phyloP scores from a whole-genome alignment of 2,888 invertebrate genomes.

The Caenorhabditis becei region DNA sequence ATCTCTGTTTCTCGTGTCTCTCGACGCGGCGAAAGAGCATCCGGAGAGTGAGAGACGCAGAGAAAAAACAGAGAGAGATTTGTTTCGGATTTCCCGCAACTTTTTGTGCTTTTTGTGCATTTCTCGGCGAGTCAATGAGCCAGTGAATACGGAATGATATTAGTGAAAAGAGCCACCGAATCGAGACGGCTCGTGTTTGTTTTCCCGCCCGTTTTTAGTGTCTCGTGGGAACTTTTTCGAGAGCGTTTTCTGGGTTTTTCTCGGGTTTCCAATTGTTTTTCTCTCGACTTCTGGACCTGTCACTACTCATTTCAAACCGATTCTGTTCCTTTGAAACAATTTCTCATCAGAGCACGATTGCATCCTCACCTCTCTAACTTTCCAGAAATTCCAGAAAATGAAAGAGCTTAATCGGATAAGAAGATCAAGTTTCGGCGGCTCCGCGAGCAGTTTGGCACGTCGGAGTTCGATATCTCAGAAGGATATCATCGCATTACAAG shows the following conservation, averaged over 20 bases:
- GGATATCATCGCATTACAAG: slow-evolving; percentile 66
- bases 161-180: not conserved
- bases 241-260: slow-evolving; percentile 4
- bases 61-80: slow-evolving; percentile 4
- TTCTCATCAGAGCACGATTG: not conserved
- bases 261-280: not conserved
- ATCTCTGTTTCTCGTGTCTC: not conserved
- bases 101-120: slow-evolving; percentile 9
- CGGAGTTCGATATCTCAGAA: slow-evolving; percentile 68
- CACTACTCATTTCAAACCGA: not conserved
- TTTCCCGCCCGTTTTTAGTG: slow-evolving; percentile 2
- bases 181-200: not conserved
- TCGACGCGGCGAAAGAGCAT: not conserved
- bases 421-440: slow-evolving; percentile 66
- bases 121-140: not conserved
- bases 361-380: not conserved
- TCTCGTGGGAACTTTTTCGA: slow-evolving; percentile 11
- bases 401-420: slow-evolving; percentile 56
- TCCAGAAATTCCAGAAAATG: slow-evolving; percentile 3
- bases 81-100: slow-evolving; percentile 11
- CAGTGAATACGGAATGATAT: not conserved
- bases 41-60: not conserved
- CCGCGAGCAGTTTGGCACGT: slow-evolving; percentile 61
- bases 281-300: not conserved
- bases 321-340: too few species aligned